A percentile compares a stretch with the other conserved stretches of the same genome.
These are phyloP conservation scores for Tetragnatha versicolor DNA, from an alignment of 1,140 invertebrate species.

Conservation along the genomic window DNA sequence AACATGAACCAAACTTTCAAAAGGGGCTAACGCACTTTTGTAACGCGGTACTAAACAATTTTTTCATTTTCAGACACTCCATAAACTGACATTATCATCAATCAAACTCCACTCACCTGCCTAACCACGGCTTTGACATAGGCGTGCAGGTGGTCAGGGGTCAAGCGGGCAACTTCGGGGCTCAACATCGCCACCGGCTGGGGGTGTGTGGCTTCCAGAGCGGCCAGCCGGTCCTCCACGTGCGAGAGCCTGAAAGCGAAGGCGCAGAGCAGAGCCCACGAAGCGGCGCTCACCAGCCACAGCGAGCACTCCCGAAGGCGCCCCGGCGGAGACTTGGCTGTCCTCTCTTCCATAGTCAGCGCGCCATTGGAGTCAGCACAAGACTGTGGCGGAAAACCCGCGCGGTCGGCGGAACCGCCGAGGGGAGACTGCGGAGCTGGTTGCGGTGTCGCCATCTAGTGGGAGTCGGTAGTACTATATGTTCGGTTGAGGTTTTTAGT, in stretches of 20 bases:
- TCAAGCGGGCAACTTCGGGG: background rate
- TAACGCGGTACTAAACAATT: too few species aligned
- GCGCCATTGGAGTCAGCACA: background rate
- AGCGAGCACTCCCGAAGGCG: background rate
- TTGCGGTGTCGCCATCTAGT: conserved; percentile 1
- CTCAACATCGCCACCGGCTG: background rate
- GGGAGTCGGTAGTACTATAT: too few species aligned
- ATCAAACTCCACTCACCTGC: conserved; percentile 12
- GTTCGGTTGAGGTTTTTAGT: too few species aligned
- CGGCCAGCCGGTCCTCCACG: conserved; percentile 21
- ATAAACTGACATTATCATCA: too few species aligned
- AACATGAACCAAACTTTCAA: too few species aligned
- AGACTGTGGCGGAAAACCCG: background rate
- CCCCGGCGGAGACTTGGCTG: background rate
- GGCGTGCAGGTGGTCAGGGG: conserved; percentile 5
- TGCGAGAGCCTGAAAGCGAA: conserved; percentile 5
- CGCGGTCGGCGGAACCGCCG: background rate
- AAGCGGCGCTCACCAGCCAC: conserved; percentile 27
- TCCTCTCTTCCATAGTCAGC: conserved; percentile 3
- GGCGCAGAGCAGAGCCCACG: conserved; percentile 17
- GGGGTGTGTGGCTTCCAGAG: conserved; percentile 10
- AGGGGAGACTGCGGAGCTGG: background rate
- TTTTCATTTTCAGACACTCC: too few species aligned
- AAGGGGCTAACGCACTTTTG: too few species aligned
- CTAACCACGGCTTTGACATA: conserved; percentile 21